Percentiles rank a stretch among this genome's conserved stretches.
These are phyloP conservation scores for Eupithecia subumbrata DNA, from an alignment of 2,888 invertebrate species.

Conservation along the genomic window DNA sequence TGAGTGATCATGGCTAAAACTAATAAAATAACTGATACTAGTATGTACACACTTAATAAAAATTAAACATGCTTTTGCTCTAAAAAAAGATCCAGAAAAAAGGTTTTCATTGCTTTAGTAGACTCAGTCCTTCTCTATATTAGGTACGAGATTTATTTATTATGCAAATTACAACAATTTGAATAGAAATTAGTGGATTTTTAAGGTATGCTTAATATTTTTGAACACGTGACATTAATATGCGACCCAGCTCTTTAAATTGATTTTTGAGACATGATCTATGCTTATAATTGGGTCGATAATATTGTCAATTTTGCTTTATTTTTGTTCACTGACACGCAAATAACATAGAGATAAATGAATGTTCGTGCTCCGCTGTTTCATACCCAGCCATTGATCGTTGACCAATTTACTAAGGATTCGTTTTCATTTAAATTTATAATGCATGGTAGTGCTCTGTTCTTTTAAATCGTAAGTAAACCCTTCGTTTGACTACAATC, in stretches of 20 bases:
- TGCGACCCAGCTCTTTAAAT: constrained; percentile 5
- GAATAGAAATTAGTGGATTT: constrained; percentile 19
- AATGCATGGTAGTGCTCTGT: too few species aligned
- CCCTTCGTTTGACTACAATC: too few species aligned
- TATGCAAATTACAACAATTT: constrained; percentile 18
- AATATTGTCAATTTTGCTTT: neutral
- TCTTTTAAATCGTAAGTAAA: too few species aligned
- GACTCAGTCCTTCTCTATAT: constrained; percentile 3
- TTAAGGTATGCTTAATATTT: constrained; percentile 15
- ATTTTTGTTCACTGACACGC: neutral
- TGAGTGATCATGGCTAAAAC: too few species aligned
- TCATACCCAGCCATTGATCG: neutral
- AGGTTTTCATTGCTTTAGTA: neutral
- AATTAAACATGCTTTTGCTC: neutral
- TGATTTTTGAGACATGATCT: neutral
- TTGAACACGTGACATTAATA: constrained; percentile 3
- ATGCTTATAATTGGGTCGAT: neutral
- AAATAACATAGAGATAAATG: neutral
- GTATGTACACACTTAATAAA: too few species aligned
- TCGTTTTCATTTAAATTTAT: neutral
- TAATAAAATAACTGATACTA: too few species aligned
- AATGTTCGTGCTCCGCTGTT: neutral
- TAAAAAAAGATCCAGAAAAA: neutral
- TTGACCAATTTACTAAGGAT: neutral
- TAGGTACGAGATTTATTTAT: constrained; percentile 2